Evolutionary conservation across 2,113 vertebrate genomes (phyloP).

Genomic region (Festucalex cinctus): DNA sequence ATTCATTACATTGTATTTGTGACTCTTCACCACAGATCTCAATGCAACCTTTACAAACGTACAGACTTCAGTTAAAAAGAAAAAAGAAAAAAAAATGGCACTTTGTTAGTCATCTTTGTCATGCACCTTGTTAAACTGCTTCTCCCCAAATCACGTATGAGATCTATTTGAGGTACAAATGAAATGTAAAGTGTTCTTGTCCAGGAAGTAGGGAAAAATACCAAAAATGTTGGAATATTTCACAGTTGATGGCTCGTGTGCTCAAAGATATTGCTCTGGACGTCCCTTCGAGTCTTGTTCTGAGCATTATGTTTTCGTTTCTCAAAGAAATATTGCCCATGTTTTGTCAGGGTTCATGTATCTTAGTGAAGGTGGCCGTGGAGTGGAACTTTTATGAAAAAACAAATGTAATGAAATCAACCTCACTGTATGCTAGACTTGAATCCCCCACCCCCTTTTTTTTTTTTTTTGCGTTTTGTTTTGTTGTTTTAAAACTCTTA

Average conservation of each 20-base stretch:
- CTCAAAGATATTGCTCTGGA: slow-evolving; percentile 43
- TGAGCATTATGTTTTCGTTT: slow-evolving; percentile 53
- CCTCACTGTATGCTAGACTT: slow-evolving; percentile 28
- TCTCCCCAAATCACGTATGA: slow-evolving; percentile 66
- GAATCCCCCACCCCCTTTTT: slow-evolving; percentile 5
- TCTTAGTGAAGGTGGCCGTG: slow-evolving; percentile 49
- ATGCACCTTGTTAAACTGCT: slow-evolving; percentile 76
- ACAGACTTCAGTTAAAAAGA: slow-evolving; percentile 47
- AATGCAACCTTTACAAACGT: slow-evolving; percentile 30
- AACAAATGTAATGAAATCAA: slow-evolving; percentile 51
- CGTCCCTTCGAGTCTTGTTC: slow-evolving; percentile 47
- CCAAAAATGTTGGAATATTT: slow-evolving; percentile 70
- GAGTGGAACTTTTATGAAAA: slow-evolving; percentile 41
- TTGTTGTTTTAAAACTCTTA: slow-evolving; percentile 26
- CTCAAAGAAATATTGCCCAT: slow-evolving; percentile 49
- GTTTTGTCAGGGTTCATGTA: slow-evolving; percentile 42
- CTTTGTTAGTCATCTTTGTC: slow-evolving; percentile 70
- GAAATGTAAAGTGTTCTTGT: slow-evolving; percentile 70
- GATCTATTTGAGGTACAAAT: slow-evolving; percentile 73
- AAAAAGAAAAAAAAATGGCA: slow-evolving; percentile 63
- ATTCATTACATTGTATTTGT: slow-evolving; percentile 64
- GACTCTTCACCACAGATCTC: slow-evolving; percentile 54
- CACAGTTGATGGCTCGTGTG: slow-evolving; percentile 61
- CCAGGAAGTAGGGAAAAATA: slow-evolving; percentile 62
- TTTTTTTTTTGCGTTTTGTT: not conserved